Percentiles rank a stretch among this genome's conserved stretches.
phyloP scores from a whole-genome alignment of 2,113 vertebrate genomes.

The Brachirus orientalis region DNA sequence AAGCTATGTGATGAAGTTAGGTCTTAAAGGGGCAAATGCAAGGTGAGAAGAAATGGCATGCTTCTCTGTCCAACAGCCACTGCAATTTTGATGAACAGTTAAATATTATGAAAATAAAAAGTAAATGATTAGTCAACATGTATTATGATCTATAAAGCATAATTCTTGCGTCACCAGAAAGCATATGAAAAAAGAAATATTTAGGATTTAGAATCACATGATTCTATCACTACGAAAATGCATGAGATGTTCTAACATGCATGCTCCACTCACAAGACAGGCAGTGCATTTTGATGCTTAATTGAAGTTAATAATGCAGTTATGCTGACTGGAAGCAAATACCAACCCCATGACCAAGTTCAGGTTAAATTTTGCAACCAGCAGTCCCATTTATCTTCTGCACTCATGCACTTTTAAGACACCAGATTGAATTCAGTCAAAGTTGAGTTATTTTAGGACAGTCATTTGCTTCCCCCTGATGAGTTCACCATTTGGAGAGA shows the following conservation, averaged over 20 bases:
- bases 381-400: constrained; percentile 6
- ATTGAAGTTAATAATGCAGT: constrained; percentile 28
- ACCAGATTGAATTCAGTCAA: constrained; percentile 13
- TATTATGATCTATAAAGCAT: constrained; percentile 12
- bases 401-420: constrained; percentile 5
- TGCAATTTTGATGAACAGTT: background rate
- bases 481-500: constrained; percentile 43
- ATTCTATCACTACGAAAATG: no score
- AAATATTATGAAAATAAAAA: no score
- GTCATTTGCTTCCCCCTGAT: constrained; percentile 56
- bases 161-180: constrained; percentile 14
- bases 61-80: constrained; percentile 7
- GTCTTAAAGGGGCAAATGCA: constrained; percentile 4
- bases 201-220: no score
- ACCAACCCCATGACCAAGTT: constrained; percentile 48
- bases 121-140: background rate
- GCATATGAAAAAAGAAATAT: background rate
- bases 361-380: constrained; percentile 24
- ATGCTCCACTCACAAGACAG: constrained; percentile 33
- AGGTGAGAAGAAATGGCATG: background rate
- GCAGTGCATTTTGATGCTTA: constrained; percentile 32
- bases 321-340: constrained; percentile 53
- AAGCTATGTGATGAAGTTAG: constrained; percentile 3
- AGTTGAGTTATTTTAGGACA: constrained; percentile 29
- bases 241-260: constrained; percentile 33